Percentiles rank a stretch among this genome's conserved stretches.
These are phyloP conservation scores for Drosophila subpulchrella DNA, from an alignment of 1,140 invertebrate species.

Conservation along the genomic window DNA sequence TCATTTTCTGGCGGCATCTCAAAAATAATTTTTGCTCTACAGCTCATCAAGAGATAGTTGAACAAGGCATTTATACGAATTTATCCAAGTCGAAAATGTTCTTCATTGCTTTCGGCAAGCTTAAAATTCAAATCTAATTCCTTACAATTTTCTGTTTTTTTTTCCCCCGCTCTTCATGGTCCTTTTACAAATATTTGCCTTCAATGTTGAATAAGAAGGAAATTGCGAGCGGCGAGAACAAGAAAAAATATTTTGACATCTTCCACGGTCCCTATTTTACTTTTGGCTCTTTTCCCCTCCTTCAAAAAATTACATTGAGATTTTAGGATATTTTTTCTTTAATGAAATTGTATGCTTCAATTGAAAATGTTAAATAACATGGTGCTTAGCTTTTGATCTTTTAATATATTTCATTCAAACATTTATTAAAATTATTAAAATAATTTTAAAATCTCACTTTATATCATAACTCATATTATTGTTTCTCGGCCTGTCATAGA, in stretches of 20 bases:
- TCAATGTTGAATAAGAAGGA: constrained; percentile 30
- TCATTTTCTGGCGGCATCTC: constrained; percentile 26
- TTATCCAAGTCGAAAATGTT: constrained; percentile 28
- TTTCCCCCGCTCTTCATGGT: background rate
- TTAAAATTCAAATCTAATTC: constrained; percentile 42
- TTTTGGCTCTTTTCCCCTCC: constrained; percentile 3
- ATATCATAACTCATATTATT: background rate
- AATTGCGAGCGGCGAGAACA: constrained; percentile 17
- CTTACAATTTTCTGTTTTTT: constrained; percentile 15
- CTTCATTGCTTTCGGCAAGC: constrained; percentile 19
- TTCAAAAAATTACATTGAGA: constrained; percentile 1
- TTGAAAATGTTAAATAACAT: background rate
- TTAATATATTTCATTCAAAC: too few species aligned
- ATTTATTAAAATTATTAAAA: background rate
- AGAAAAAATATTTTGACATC: constrained; percentile 48
- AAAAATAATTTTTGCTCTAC: constrained; percentile 30
- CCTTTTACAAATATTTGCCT: constrained; percentile 43
- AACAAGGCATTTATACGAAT: constrained; percentile 36
- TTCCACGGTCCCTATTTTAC: constrained; percentile 10
- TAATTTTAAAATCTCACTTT: background rate
- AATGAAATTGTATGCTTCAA: background rate
- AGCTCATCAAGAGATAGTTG: constrained; percentile 48
- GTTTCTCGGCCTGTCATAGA: constrained; percentile 30
- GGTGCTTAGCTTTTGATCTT: too few species aligned
- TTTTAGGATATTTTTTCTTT: constrained; percentile 2